These are phyloP conservation scores for Pseudorasbora parva DNA, from an alignment of 2,113 vertebrate species.

Conservation along the genomic window DNA sequence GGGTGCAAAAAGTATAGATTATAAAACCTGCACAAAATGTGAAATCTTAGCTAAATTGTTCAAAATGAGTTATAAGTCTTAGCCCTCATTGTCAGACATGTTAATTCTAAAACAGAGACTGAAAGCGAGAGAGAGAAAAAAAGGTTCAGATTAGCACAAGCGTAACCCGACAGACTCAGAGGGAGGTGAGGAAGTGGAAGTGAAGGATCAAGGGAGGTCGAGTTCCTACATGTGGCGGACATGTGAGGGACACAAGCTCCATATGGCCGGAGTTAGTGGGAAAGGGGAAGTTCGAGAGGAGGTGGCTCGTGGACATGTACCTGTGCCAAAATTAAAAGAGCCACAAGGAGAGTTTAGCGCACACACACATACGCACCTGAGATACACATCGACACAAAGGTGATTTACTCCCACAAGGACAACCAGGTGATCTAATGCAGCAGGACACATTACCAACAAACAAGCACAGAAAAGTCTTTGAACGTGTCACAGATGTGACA, in stretches of 20 bases:
- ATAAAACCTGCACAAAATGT: background rate
- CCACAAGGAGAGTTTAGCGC: conserved; percentile 38
- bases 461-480: background rate
- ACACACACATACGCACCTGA: background rate
- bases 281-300: conserved; percentile 29
- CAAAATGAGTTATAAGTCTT: background rate
- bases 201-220: conserved; percentile 60
- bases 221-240: conserved; percentile 49
- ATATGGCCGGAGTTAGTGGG: conserved; percentile 57
- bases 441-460: conserved; percentile 17
- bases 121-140: background rate
- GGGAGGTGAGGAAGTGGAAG: conserved; percentile 48
- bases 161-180: conserved; percentile 20
- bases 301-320: conserved; percentile 45
- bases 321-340: conserved; percentile 43
- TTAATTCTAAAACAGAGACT: background rate
- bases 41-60: background rate
- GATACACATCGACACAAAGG: background rate
- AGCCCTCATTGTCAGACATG: background rate
- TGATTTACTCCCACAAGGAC: conserved; percentile 18
- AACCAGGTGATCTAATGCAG: conserved; percentile 28
- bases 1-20: too few relatives aligned
- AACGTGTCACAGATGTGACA: background rate
- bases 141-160: background rate
- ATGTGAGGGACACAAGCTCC: conserved; percentile 47